A percentile compares a stretch with the other conserved stretches of the same genome.
These are phyloP conservation scores for Amia ocellicauda DNA, from an alignment of 2,113 vertebrate species.

Conservation along the genomic window DNA sequence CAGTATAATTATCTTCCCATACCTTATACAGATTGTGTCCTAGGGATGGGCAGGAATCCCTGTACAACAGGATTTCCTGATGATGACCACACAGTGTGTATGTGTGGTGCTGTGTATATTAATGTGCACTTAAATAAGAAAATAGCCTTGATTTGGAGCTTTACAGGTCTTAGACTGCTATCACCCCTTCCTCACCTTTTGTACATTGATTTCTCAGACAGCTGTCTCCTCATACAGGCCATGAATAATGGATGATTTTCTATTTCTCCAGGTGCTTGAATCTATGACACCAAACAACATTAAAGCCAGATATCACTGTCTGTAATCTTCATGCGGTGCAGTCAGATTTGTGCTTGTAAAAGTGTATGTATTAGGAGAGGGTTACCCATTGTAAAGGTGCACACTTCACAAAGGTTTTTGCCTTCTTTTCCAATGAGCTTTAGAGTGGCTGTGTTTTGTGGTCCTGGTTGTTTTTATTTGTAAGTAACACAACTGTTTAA, in stretches of 20 bases:
- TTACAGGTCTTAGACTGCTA: too few relatives aligned
- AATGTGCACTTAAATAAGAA: too few relatives aligned
- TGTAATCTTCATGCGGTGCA: slow-evolving; percentile 42
- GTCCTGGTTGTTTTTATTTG: too few relatives aligned
- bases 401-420: background rate
- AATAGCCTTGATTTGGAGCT: too few relatives aligned
- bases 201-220: slow-evolving; percentile 15
- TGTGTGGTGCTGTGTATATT: too few relatives aligned
- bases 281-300: slow-evolving; percentile 44
- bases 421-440: background rate
- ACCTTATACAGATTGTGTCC: too few relatives aligned
- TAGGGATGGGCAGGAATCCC: too few relatives aligned
- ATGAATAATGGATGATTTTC: slow-evolving; percentile 31
- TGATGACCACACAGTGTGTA: too few relatives aligned
- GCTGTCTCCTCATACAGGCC: slow-evolving; percentile 31
- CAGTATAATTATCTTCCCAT: too few relatives aligned
- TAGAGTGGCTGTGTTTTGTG: background rate
- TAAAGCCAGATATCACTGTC: slow-evolving; percentile 40
- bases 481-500: too few relatives aligned
- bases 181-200: background rate
- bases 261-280: slow-evolving; percentile 30
- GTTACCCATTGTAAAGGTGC: background rate
- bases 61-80: too few relatives aligned
- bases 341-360: slow-evolving; percentile 25
- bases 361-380: background rate